A percentile compares a stretch with the other conserved stretches of the same genome.
Conservation (phyloP, 2,888 invertebrate genomes). For the Apodemia duryi region DNA sequence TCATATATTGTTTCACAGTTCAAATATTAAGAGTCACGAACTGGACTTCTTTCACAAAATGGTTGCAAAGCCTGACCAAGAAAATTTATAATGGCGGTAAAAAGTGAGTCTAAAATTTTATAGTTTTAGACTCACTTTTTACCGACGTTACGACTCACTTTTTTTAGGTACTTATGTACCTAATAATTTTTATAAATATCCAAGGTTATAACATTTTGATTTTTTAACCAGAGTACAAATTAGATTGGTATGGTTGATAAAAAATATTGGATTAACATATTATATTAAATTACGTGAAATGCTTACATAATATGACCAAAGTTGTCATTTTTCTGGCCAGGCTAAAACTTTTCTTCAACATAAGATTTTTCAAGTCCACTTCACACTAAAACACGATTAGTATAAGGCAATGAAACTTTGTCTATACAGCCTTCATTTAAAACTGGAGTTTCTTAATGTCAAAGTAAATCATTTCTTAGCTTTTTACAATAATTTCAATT, state of each 20-base stretch:
- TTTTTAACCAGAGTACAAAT: too few relatives aligned
- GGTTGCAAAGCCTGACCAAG: too few relatives aligned
- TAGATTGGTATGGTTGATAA: too few relatives aligned
- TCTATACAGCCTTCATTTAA: constrained; percentile 5
- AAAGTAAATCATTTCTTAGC: not conserved
- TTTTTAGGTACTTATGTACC: too few relatives aligned
- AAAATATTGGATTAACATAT: not conserved
- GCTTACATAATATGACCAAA: not conserved
- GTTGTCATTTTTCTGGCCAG: not conserved
- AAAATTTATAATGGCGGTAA: too few relatives aligned
- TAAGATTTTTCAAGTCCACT: not conserved
- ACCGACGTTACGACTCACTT: too few relatives aligned
- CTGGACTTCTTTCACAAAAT: not conserved
- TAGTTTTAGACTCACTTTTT: too few relatives aligned
- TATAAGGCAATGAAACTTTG: constrained; percentile 5
- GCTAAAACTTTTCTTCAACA: not conserved
- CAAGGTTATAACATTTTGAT: too few relatives aligned
- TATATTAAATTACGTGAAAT: not conserved
- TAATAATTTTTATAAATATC: too few relatives aligned
- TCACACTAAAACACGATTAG: not conserved
- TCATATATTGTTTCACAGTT: not conserved
- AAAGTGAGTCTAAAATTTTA: too few relatives aligned
- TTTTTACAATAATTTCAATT: not conserved
- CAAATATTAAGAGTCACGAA: not conserved
- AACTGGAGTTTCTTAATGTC: not conserved